phyloP scores from a whole-genome alignment of 2,888 invertebrate species.

The Tridacna crocea region DNA sequence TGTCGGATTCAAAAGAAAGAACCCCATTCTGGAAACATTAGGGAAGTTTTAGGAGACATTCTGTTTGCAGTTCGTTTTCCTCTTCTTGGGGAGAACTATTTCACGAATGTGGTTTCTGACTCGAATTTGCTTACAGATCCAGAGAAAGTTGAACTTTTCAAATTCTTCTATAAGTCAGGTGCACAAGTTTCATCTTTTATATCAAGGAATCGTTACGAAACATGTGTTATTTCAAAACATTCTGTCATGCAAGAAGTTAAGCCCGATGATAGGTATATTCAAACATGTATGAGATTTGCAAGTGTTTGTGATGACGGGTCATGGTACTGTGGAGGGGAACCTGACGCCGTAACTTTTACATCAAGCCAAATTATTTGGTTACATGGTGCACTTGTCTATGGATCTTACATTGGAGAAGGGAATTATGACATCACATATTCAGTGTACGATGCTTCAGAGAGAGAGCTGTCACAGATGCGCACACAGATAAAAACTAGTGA shows the following conservation, averaged over 20 bases:
- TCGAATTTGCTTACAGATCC: slow-evolving; percentile 59
- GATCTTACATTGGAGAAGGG: slow-evolving; percentile 68
- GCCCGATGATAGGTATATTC: slow-evolving; percentile 55
- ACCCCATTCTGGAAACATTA: slow-evolving; percentile 51
- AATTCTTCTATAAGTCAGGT: slow-evolving; percentile 66
- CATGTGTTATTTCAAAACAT: slow-evolving; percentile 49
- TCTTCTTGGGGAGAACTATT: slow-evolving; percentile 63
- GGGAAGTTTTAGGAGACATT: slow-evolving; percentile 59
- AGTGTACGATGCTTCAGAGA: slow-evolving; percentile 56
- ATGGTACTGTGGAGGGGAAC: slow-evolving; percentile 70
- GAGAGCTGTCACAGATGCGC: slow-evolving; percentile 49
- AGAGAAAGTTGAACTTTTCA: slow-evolving; percentile 70
- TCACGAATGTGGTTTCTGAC: slow-evolving; percentile 67
- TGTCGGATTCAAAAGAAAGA: slow-evolving; percentile 60
- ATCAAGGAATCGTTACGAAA: slow-evolving; percentile 52
- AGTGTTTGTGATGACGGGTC: slow-evolving; percentile 67
- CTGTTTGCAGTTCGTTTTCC: slow-evolving; percentile 68
- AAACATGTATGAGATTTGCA: slow-evolving; percentile 65
- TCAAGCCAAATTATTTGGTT: slow-evolving; percentile 59
- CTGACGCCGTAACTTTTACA: slow-evolving; percentile 64
- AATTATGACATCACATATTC: slow-evolving; percentile 64
- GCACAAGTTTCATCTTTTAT: slow-evolving; percentile 46
- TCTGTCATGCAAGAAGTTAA: slow-evolving; percentile 41
- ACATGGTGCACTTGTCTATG: slow-evolving; percentile 66
- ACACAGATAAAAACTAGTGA: slow-evolving; percentile 65